Conservation (phyloP, 1,140 invertebrate genomes). For the Drosophila persimilis region DNA sequence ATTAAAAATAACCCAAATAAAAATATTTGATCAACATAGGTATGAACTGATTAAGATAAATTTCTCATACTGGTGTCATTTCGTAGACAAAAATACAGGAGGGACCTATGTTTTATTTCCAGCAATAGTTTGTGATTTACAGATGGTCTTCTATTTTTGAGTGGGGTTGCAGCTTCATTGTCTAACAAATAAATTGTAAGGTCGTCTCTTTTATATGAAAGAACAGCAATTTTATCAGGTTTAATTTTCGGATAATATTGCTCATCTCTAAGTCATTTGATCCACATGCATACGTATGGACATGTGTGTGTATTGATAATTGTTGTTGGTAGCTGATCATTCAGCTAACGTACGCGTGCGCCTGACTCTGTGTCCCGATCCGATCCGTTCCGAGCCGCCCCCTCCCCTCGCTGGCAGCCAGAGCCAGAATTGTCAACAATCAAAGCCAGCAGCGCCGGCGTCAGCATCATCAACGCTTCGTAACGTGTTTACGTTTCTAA, state of each 20-base stretch:
- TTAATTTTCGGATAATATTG: no score
- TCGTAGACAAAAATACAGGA: neutral
- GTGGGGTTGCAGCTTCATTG: no score
- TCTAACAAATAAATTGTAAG: no score
- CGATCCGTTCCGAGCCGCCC: conserved; percentile 21
- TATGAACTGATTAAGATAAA: no score
- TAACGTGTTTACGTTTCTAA: conserved; percentile 74
- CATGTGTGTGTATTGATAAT: conserved; percentile 27
- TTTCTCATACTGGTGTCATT: neutral
- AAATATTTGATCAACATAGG: no score
- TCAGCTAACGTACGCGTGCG: conserved; percentile 59
- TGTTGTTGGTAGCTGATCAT: conserved; percentile 63
- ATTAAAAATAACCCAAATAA: no score
- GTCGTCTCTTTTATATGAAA: no score
- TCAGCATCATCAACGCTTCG: conserved; percentile 50
- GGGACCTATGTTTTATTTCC: no score
- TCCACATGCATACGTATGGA: neutral
- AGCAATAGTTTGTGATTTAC: no score
- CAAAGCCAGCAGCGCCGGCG: conserved; percentile 26
- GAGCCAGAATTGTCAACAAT: conserved; percentile 47
- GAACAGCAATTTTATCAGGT: no score
- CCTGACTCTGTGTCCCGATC: conserved; percentile 22
- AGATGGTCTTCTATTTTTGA: no score
- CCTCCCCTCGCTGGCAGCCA: conserved; percentile 14
- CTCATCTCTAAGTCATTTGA: no score